Evolutionary conservation across 2,888 invertebrate species (phyloP), one percentile per base, ranked within the genome.

Genomic region (Pantelozetes paolii): DNA sequence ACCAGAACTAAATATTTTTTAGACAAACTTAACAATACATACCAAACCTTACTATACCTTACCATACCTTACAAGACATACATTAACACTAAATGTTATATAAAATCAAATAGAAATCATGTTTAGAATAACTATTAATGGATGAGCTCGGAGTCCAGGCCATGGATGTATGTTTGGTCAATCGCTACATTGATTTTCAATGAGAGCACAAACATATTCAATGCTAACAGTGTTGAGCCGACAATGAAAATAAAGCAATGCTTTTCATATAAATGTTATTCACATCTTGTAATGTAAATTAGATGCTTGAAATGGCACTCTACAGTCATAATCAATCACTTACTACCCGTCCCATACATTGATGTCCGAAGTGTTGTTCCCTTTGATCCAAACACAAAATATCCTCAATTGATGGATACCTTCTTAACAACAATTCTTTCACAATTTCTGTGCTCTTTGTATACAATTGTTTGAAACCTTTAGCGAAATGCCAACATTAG

Each of bases 301-400:
- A 62, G 59, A 62, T 62, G 59, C 59, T 62, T 30, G 59, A 62
- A 62, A 62, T 62, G 30, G 30, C 59, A 62, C 59, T 62, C 26
- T 30, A 62, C 28, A 62, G 26, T 6, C 32, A 8, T 62, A 62
- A 62, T 62, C 59, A 62, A 62, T 62, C 59, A 62, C n/a, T 30
- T 2, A 26, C 28, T 62, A 62, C 30, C 30, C 9, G 59, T 26
- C 15, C 28, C 11, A 30, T 62, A 30, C 59, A 62, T 62, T 62
- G 11, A 30, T 32, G 28, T 62, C 59, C 59, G 32, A 62, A 28
- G 28, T 62, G 59, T 62, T 62, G 59, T 26, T 62, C 59, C 30
- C 23, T 18, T 23, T 54, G 54, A 54, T 54, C 20, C 26, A 11
- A 62, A 62, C 26, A 32, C 30, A 26, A 2, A 2, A 28, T 30